These are phyloP conservation scores for Drosophila percnosoma DNA, from an alignment of 2,888 invertebrate species.

Conservation along the genomic window DNA sequence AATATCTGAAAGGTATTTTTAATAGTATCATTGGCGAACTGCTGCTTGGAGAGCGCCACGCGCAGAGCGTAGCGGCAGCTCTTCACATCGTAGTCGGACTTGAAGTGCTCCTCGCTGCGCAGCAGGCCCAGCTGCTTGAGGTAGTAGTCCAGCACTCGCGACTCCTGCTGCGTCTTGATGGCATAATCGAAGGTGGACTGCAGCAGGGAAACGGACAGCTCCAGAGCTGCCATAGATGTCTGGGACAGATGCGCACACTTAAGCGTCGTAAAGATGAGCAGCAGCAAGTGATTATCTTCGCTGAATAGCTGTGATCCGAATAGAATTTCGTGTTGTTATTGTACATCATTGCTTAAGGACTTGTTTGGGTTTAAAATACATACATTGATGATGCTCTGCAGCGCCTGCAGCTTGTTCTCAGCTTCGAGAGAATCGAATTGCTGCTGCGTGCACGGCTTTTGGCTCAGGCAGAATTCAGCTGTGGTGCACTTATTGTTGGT, in stretches of 20 bases:
- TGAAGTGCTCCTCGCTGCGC: constrained; percentile 83
- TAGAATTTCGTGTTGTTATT: not conserved
- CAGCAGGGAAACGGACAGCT: constrained; percentile 78
- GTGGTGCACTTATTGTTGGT: constrained; percentile 42
- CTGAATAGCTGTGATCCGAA: constrained; percentile 73
- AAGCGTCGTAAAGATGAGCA: constrained; percentile 83
- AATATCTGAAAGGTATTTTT: constrained; percentile 82
- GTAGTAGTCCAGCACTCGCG: constrained; percentile 82
- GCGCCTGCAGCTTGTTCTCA: constrained; percentile 78
- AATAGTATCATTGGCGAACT: constrained; percentile 79
- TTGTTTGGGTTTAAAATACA: constrained; percentile 8
- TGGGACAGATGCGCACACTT: constrained; percentile 83
- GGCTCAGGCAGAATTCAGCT: constrained; percentile 81
- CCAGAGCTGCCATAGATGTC: constrained; percentile 80
- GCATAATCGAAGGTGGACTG: constrained; percentile 83
- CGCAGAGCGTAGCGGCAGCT: constrained; percentile 83
- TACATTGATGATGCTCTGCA: constrained; percentile 81
- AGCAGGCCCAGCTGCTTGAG: constrained; percentile 83
- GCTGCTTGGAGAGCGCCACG: constrained; percentile 73
- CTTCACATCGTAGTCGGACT: constrained; percentile 78
- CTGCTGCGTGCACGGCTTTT: constrained; percentile 77
- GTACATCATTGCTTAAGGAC: not conserved
- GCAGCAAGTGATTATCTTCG: constrained; percentile 81
- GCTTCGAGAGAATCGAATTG: constrained; percentile 81
- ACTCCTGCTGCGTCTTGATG: constrained; percentile 80